Conservation (phyloP, 2,888 invertebrate species). For the Emmelina monodactyla region DNA sequence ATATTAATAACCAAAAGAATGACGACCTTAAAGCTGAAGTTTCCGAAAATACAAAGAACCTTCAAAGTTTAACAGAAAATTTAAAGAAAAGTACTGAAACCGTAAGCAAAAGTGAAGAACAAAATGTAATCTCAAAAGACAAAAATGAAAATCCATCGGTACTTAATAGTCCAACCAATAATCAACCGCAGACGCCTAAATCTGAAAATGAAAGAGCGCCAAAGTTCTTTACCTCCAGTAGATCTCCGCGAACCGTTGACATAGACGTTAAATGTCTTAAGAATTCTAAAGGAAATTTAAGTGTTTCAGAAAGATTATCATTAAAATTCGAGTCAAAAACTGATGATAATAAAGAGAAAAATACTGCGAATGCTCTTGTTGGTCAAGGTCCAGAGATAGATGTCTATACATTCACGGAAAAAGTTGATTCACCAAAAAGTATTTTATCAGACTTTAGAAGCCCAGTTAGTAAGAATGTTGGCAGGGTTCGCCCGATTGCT, state of each 20-base stretch:
- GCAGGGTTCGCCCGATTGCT: constrained; percentile 55
- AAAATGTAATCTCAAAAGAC: constrained; percentile 12
- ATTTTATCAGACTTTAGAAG: constrained; percentile 50
- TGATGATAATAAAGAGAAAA: constrained; percentile 43
- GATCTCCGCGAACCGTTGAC: constrained; percentile 51
- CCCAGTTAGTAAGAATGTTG: constrained; percentile 45
- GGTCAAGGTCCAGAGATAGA: constrained; percentile 54
- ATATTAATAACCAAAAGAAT: constrained; percentile 14
- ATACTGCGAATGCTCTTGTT: constrained; percentile 33
- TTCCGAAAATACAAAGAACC: constrained; percentile 11
- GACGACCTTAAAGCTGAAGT: constrained; percentile 17
- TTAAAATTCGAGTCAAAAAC: constrained; percentile 45
- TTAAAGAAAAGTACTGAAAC: constrained; percentile 8
- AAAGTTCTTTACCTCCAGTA: constrained; percentile 52
- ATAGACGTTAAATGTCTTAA: constrained; percentile 57
- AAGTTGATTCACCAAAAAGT: constrained; percentile 57
- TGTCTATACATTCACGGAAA: constrained; percentile 58
- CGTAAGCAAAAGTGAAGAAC: constrained; percentile 16
- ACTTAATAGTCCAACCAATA: constrained; percentile 16
- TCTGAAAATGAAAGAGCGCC: constrained; percentile 48
- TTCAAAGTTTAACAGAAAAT: constrained; percentile 4
- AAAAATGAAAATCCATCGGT: constrained; percentile 8
- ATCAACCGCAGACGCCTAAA: constrained; percentile 34
- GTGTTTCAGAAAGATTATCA: constrained; percentile 47
- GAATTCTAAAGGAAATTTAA: constrained; percentile 53